These are phyloP conservation scores for Vollenhovia emeryi DNA, from an alignment of 1,140 invertebrate genomes.

Conservation along the genomic window DNA sequence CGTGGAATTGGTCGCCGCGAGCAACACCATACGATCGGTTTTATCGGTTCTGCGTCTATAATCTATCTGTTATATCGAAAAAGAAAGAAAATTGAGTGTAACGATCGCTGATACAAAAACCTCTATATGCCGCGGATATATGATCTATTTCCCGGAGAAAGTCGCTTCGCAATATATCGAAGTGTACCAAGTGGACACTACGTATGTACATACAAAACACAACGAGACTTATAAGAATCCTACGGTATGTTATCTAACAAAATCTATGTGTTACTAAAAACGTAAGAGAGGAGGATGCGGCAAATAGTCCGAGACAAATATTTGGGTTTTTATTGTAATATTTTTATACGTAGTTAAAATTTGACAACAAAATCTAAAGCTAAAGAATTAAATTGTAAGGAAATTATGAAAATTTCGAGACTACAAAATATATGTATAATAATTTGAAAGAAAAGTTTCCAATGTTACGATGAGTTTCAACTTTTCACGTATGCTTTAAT, in stretches of 20 bases:
- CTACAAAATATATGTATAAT: neutral
- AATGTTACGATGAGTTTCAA: neutral
- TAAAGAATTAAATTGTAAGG: neutral
- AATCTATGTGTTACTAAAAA: conserved; percentile 5
- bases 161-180: conserved; percentile 5
- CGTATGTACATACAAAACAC: conserved; percentile 21
- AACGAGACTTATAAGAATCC: conserved; percentile 19
- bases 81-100: neutral
- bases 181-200: conserved; percentile 54
- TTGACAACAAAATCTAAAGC: neutral
- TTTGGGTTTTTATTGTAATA: conserved; percentile 9
- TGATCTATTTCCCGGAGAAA: neutral
- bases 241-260: conserved; percentile 38
- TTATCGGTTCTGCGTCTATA: neutral
- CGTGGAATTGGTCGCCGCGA: conserved; percentile 20
- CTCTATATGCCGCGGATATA: neutral
- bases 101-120: neutral
- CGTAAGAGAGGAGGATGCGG: neutral
- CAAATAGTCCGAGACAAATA: neutral
- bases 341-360: neutral
- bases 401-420: neutral
- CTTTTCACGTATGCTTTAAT: neutral
- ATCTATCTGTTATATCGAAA: neutral
- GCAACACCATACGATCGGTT: conserved; percentile 5
- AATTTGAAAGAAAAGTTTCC: neutral